Conservation (phyloP, 2,797 vertebrate species). For the Morus bassanus region DNA sequence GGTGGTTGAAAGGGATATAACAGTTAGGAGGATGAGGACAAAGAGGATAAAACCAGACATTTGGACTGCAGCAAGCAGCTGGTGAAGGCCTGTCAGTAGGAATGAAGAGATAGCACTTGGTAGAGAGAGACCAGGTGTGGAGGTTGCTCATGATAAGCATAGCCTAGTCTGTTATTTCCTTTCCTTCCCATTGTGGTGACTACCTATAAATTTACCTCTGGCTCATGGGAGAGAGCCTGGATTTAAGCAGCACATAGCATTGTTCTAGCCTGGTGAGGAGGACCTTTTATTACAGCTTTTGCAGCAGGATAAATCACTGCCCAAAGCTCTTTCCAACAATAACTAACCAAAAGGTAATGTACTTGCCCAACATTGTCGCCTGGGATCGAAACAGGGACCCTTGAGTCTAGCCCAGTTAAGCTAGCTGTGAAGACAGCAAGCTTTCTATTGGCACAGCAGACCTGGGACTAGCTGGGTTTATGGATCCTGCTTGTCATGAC, state of each 20-base stretch:
- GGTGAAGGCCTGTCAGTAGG: fast-evolving
- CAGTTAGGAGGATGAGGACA: fast-evolving
- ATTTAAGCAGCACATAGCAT: not conserved
- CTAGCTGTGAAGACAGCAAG: not conserved
- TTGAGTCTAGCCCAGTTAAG: not conserved
- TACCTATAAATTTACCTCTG: not conserved
- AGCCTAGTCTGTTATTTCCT: not conserved
- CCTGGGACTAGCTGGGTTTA: not conserved
- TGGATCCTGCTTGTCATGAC: not conserved
- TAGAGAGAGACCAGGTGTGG: not conserved
- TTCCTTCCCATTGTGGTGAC: not conserved
- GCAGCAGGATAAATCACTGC: not conserved
- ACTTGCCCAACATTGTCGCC: fast-evolving
- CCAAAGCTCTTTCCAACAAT: not conserved
- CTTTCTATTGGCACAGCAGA: not conserved
- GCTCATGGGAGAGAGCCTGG: not conserved
- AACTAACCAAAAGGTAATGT: not conserved
- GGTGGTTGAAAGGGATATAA: not conserved
- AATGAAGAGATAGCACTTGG: not conserved
- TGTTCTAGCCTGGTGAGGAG: not conserved
- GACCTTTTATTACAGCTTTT: not conserved
- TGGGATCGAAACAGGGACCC: not conserved
- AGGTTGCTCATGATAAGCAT: not conserved
- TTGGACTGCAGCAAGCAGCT: fast-evolving
- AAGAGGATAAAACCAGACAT: not conserved